Percentiles rank a stretch among this genome's conserved stretches.
These are phyloP conservation scores for Rhabdomys pumilio DNA, from an alignment of 2,797 vertebrate genomes.

Conservation along the genomic window DNA sequence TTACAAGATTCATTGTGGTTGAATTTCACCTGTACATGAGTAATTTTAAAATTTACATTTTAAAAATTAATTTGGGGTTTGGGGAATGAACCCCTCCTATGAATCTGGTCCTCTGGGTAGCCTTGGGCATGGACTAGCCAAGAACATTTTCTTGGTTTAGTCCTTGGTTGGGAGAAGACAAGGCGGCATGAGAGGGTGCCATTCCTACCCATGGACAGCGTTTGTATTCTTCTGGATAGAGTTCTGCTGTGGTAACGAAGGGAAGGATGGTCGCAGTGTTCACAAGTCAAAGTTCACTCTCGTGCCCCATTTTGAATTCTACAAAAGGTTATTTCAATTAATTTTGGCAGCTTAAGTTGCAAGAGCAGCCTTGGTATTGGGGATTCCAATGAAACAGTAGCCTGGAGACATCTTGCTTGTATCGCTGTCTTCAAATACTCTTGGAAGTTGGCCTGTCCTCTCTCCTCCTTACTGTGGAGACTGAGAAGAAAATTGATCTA, in stretches of 20 bases:
- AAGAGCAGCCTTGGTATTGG: conserved; percentile 82
- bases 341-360: conserved; percentile 87
- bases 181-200: neutral
- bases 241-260: conserved; percentile 76
- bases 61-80: conserved; percentile 65
- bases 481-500: neutral
- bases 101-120: conserved; percentile 34
- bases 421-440: conserved; percentile 79
- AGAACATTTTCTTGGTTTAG: conserved; percentile 60
- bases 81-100: conserved; percentile 35
- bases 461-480: conserved; percentile 35
- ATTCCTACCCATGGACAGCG: conserved; percentile 62
- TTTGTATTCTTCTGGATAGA: conserved; percentile 78
- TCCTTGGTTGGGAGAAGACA: conserved; percentile 43
- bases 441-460: conserved; percentile 66
- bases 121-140: conserved; percentile 52
- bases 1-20: conserved; percentile 67
- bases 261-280: conserved; percentile 65
- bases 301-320: conserved; percentile 83
- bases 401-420: conserved; percentile 78
- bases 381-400: conserved; percentile 84
- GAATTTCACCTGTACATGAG: conserved; percentile 75
- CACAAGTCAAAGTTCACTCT: conserved; percentile 80
- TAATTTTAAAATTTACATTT: conserved; percentile 68
- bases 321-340: conserved; percentile 85